phyloP scores from a whole-genome alignment of 2,888 invertebrate genomes.

The Chymomyza fuscimana region DNA sequence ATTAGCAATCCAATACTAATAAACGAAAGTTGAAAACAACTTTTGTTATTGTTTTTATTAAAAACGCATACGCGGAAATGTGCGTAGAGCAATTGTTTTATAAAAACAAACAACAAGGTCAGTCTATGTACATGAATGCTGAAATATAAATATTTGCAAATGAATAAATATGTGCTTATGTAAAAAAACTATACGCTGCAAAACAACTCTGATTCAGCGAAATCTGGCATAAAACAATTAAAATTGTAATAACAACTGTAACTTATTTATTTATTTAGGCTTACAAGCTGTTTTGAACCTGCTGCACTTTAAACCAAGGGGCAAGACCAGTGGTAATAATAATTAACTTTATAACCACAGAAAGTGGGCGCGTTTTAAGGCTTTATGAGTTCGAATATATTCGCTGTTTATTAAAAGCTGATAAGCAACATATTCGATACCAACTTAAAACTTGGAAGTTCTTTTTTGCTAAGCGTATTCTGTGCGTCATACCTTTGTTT shows the following conservation, averaged over 20 bases:
- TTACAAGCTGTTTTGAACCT: neutral
- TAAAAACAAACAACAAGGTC: slow-evolving; percentile 40
- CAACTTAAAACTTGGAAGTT: neutral
- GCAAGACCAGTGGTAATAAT: neutral
- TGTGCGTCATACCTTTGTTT: neutral
- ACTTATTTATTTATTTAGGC: neutral
- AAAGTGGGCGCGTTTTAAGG: neutral
- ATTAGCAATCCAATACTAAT: slow-evolving; percentile 26
- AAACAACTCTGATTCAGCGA: slow-evolving; percentile 10
- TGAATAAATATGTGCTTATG: slow-evolving; percentile 5
- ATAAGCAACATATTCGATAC: neutral
- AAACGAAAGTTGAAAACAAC: slow-evolving; percentile 12
- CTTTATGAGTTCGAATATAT: neutral
- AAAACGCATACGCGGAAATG: slow-evolving; percentile 49
- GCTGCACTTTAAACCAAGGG: neutral
- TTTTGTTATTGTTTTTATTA: slow-evolving; percentile 22
- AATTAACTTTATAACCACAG: neutral
- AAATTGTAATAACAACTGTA: neutral
- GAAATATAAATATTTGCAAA: slow-evolving; percentile 6
- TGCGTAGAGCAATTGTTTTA: slow-evolving; percentile 26
- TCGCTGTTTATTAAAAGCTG: neutral
- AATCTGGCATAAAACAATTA: neutral
- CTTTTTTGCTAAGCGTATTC: neutral
- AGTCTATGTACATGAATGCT: slow-evolving; percentile 26
- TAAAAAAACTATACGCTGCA: neutral